phyloP scores from a whole-genome alignment of 2,888 invertebrate species.

The Lepidochrysops patricia region DNA sequence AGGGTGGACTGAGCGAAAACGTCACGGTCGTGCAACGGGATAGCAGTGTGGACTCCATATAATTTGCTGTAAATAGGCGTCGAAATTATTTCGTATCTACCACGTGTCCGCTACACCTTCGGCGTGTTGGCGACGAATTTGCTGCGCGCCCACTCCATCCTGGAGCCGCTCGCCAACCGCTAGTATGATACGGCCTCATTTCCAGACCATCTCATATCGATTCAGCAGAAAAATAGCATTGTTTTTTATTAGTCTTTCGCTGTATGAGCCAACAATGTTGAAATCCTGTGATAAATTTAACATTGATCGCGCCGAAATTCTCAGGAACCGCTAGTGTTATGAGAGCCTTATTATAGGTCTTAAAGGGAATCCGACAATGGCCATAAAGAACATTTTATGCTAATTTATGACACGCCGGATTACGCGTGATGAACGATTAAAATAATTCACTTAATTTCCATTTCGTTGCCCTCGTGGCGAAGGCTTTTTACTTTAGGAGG shows the following conservation, averaged over 20 bases:
- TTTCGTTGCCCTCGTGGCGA: background rate
- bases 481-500: too few species aligned
- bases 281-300: background rate
- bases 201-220: background rate
- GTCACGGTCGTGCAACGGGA: too few species aligned
- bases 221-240: background rate
- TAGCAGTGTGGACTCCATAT: too few species aligned
- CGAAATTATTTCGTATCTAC: too few species aligned
- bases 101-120: too few species aligned
- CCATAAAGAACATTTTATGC: background rate
- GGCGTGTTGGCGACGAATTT: too few species aligned
- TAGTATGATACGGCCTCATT: too few species aligned
- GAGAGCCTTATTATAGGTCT: background rate
- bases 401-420: background rate
- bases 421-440: slow-evolving; percentile 1
- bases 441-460: background rate
- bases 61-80: too few species aligned
- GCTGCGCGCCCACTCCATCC: too few species aligned
- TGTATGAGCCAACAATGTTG: background rate
- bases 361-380: background rate
- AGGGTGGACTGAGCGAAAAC: too few species aligned
- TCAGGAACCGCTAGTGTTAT: too few species aligned
- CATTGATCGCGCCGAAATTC: background rate
- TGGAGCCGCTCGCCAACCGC: too few species aligned
- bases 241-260: background rate